Conservation (phyloP, 2,113 vertebrate species). For the Pimephales promelas region DNA sequence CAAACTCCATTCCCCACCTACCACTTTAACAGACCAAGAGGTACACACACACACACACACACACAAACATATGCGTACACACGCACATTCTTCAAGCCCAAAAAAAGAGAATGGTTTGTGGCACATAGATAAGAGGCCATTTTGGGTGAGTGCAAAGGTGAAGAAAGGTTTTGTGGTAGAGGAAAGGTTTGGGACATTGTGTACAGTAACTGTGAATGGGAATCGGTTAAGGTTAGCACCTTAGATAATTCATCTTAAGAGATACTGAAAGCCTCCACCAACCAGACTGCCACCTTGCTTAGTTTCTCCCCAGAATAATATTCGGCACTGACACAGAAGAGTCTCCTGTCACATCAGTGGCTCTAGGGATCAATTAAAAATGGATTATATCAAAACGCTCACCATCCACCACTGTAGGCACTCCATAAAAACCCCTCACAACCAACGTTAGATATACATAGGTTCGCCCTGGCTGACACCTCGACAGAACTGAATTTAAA, state of each 20-base stretch:
- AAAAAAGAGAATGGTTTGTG: constrained; percentile 33
- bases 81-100: neutral
- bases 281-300: constrained; percentile 83
- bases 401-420: constrained; percentile 42
- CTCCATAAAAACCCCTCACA: constrained; percentile 37
- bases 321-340: constrained; percentile 75
- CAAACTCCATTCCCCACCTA: constrained; percentile 61
- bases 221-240: constrained; percentile 79
- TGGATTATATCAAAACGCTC: constrained; percentile 96
- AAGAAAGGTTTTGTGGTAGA: constrained; percentile 17
- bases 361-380: constrained; percentile 99
- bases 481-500: constrained; percentile 3
- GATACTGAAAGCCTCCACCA: constrained; percentile 86
- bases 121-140: constrained; percentile 35
- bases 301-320: constrained; percentile 99
- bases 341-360: constrained; percentile 91
- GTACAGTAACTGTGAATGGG: constrained; percentile 5
- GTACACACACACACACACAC: constrained; percentile 66
- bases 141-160: constrained; percentile 29
- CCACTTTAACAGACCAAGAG: constrained; percentile 66
- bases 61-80: constrained; percentile 62
- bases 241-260: constrained; percentile 94
- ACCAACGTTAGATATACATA: constrained; percentile 9
- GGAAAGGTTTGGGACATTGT: constrained; percentile 1
- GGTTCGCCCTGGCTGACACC: constrained; percentile 20